phyloP scores from a whole-genome alignment of 2,797 vertebrate species.

The Syngnathus acus region DNA sequence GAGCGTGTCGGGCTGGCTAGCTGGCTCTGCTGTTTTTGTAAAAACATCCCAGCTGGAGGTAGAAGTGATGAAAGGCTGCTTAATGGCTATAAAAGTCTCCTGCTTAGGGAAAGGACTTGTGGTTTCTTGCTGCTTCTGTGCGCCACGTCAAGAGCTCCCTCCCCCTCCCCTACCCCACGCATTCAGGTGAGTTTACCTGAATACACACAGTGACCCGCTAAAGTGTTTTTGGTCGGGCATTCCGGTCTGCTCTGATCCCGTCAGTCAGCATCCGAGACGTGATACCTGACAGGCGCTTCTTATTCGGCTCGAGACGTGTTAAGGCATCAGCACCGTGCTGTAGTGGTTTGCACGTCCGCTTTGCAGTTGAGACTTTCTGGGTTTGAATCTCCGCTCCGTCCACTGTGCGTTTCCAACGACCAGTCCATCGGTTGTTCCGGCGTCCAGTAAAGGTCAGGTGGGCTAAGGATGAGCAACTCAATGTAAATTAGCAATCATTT shows the following conservation, averaged over 20 bases:
- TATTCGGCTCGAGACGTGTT: conserved; percentile 3
- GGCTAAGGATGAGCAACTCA: no score
- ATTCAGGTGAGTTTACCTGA: conserved; percentile 62
- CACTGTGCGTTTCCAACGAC: no score
- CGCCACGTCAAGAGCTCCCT: conserved; percentile 34
- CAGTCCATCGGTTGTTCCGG: no score
- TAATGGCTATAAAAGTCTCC: conserved; percentile 1
- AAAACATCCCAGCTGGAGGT: conserved; percentile 6
- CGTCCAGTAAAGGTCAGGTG: no score
- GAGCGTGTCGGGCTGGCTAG: neutral
- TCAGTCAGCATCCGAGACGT: conserved; percentile 52
- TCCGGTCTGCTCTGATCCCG: conserved; percentile 42
- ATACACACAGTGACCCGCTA: conserved; percentile 51
- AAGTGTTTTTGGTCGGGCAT: conserved; percentile 51
- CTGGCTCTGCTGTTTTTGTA: conserved; percentile 15
- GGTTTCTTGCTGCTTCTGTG: conserved; percentile 18
- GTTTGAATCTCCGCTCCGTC: no score
- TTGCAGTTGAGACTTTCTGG: no score
- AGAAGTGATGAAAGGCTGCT: conserved; percentile 3
- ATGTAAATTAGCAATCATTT: no score
- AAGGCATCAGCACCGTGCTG: no score
- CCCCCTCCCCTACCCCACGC: conserved; percentile 12
- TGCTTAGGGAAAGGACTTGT: conserved; percentile 5
- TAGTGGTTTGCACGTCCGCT: no score
- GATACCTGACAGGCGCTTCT: conserved; percentile 43